Percentiles rank a stretch among this genome's conserved stretches.
These are phyloP conservation scores for Calephelis virginiensis DNA, from an alignment of 1,140 invertebrate species.

Conservation along the genomic window DNA sequence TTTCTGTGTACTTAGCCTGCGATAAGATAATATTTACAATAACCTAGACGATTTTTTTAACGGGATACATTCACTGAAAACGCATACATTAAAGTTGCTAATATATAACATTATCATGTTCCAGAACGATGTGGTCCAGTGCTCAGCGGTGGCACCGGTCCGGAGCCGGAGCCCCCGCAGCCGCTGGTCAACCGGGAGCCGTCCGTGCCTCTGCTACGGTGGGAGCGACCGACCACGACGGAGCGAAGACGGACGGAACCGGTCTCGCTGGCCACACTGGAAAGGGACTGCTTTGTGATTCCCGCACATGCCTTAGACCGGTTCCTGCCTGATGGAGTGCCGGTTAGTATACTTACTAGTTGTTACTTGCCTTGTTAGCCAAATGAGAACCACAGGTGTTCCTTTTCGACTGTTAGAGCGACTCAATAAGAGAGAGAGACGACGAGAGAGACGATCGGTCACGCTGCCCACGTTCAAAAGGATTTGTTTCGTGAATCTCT, in stretches of 20 bases:
- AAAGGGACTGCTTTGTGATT: conserved; percentile 93
- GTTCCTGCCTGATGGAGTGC: conserved; percentile 91
- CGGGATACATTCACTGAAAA: neutral
- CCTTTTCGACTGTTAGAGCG: no score
- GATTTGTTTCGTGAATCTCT: no score
- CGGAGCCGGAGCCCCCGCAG: conserved; percentile 68
- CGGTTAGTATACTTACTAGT: conserved; percentile 79
- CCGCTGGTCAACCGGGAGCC: conserved; percentile 67
- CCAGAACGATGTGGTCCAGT: conserved; percentile 76
- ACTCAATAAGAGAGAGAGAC: no score
- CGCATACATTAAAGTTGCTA: neutral
- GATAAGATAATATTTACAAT: no score
- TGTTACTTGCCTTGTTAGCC: neutral
- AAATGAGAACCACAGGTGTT: neutral
- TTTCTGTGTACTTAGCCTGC: no score
- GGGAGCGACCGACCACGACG: conserved; percentile 54
- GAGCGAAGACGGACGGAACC: conserved; percentile 79
- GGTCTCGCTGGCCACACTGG: conserved; percentile 86
- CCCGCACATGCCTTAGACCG: conserved; percentile 90
- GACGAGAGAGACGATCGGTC: no score
- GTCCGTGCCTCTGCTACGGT: conserved; percentile 67
- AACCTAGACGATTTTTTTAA: neutral
- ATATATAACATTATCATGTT: conserved; percentile 22
- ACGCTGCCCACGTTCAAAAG: no score
- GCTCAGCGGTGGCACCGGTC: conserved; percentile 56